Evolutionary conservation across 1,140 invertebrate species (phyloP), one percentile per base, ranked within the genome.

Genomic region (Cardiocondyla obscurior): DNA sequence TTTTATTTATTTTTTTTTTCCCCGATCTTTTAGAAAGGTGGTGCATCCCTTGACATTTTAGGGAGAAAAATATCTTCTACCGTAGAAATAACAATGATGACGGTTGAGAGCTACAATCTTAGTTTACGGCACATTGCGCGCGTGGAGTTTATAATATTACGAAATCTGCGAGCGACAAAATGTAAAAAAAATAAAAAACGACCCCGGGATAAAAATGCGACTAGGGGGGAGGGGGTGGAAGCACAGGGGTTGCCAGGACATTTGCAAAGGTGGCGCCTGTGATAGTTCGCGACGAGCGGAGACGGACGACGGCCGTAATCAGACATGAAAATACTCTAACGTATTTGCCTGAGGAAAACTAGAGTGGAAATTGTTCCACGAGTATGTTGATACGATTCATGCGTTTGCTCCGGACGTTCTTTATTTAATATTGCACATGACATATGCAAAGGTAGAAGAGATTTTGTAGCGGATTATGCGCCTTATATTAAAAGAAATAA

Each of bases 61-160:
- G 49, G 58, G 36, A 85, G 83, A 46, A 82, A 82, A 82, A 86
- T 65, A 60, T 33, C 19, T 10, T 28, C 16, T 19, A 42, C 22
- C 6, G 4, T 6, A 62, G n/a, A n/a, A 51, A 58, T 64, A 14
- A 46, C 19, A 42, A 65, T 39, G 70, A 10, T 22, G 19, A 72
- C 12, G 55, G 25, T 46, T 51, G 46, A 46, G 39, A 82, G 83
- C 51, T n/a, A 44, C 67, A 85, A 67, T 74, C 77, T 51, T 58
- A 51, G 60, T 82, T 85, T 69, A 82, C 83, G 53, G 77, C 46
- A 44, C 60, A 79, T 79, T 82, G 62, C 53, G 67, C 53, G 22
- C 57, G 33, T 53, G 55, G 25, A 36, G 76, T 86, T 85, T 74
- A 82, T 69, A 85, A 82, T 86, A 86, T 85, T 74, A 64, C 55